These are phyloP conservation scores for Zaprionus capensis DNA, from an alignment of 1,140 invertebrate species.

Conservation along the genomic window DNA sequence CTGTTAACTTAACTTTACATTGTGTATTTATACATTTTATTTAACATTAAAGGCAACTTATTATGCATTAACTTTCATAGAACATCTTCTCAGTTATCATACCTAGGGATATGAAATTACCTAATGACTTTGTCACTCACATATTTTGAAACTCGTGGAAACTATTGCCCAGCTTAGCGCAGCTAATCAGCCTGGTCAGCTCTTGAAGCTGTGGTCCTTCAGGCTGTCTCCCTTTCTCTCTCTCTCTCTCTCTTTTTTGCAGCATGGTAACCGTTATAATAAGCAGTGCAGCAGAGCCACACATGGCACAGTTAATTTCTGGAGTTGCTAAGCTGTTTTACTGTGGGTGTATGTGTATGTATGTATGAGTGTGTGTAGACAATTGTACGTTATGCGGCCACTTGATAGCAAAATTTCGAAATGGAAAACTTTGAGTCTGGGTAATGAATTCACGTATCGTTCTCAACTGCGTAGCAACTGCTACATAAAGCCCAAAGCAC, in stretches of 20 bases:
- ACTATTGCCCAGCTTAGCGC: not conserved
- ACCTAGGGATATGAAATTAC: not conserved
- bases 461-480: constrained; percentile 16
- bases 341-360: not conserved
- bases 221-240: too few relatives aligned
- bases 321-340: constrained; percentile 36
- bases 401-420: constrained; percentile 16
- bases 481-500: constrained; percentile 1
- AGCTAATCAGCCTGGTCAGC: not conserved
- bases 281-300: not conserved
- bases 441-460: constrained; percentile 46
- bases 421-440: constrained; percentile 27
- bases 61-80: not conserved
- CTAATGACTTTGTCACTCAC: not conserved
- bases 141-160: not conserved
- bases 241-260: not conserved
- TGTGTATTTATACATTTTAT: not conserved
- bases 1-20: not conserved
- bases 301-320: constrained; percentile 5
- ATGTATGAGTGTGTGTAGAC: constrained; percentile 1
- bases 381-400: constrained; percentile 8
- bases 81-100: not conserved
- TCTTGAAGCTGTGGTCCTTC: not conserved
- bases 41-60: not conserved
- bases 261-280: not conserved